Base-by-base conservation (phyloP, 30 jellyfish, hydroid and myxozoan genomes). In the Hydractinia symbiolongicarpus region DNA sequence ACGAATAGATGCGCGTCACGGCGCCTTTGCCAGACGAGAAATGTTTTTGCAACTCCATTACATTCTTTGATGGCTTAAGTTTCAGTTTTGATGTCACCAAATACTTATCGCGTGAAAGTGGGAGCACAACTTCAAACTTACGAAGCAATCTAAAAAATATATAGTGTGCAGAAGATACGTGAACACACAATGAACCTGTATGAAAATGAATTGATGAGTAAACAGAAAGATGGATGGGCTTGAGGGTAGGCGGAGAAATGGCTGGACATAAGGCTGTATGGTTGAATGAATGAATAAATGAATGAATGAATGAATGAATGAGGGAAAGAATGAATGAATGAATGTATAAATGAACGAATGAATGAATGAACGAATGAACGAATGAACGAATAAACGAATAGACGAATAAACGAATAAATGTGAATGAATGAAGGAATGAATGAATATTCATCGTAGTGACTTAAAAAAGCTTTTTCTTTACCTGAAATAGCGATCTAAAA, bases 41-140 rank as follows among this genome's bases (percentile, higher is more conserved):
- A 60, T 50, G 13, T 53, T 13, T 80, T 49, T 53, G 74, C 15
- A 44, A 6, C 66, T n/a, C 10, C 14, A 81, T 20, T 5, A 15
- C 13, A 50, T 76, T 73, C 8, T 79, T 90, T 13, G 88, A 79
- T 5, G 91, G 91, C 51, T 55, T 61, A 16, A 30, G 76, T 5
- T 93, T 89, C 57, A 91, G 86, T 55, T 81, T 83, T 8, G 90
- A 80, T 17, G 98, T 90, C n/a, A 91, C 95, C 86, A 91, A 72
- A 84, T 81, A 78, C 44, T 72, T 62, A 5, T 82, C 92, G 6
- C 86, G 88, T 10, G 66, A 66, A 17, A 91, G 81, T 5, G 98
- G 96, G 53, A 91, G 51, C 5, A 91, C 61, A 0, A 91, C 87
- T 79, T 91, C 98, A 57, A 91, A 91, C 55, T 83, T 86, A 66